Conservation (phyloP, 2,113 vertebrate genomes). For the Lepisosteus osseus region DNA sequence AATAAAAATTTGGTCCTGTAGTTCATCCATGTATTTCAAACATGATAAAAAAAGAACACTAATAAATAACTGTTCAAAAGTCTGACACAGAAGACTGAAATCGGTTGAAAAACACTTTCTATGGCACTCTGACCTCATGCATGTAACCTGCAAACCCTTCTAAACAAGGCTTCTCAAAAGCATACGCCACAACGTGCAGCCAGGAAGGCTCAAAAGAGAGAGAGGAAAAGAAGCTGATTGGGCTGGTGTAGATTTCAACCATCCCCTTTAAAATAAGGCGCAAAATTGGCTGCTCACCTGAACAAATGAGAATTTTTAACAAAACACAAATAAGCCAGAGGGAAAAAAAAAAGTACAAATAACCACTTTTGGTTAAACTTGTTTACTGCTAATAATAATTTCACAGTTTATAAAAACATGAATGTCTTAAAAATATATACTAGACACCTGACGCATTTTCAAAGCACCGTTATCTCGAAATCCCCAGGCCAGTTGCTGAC, state of each 20-base stretch:
- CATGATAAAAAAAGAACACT: conserved; percentile 27
- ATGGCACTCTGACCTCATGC: not conserved
- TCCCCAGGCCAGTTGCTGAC: conserved; percentile 7
- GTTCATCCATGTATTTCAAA: conserved; percentile 25
- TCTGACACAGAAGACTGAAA: conserved; percentile 4
- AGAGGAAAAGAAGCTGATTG: not conserved
- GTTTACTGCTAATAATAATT: conserved; percentile 1
- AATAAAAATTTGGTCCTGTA: conserved; percentile 25
- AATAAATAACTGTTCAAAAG: conserved; percentile 40
- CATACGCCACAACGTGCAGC: not conserved
- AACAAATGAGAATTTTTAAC: not conserved
- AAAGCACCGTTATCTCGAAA: not conserved
- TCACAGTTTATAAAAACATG: conserved; percentile 5
- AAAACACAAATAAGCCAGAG: not conserved
- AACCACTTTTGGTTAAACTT: not conserved
- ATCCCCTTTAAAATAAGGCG: not conserved
- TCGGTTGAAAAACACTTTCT: not conserved
- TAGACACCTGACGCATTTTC: not conserved
- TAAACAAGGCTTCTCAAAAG: too few relatives aligned
- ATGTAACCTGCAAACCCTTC: not conserved
- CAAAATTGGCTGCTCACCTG: not conserved
- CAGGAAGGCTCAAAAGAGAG: not conserved
- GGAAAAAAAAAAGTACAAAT: not conserved
- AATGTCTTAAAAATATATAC: not conserved
- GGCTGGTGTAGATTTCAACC: not conserved